Conservation (phyloP, 2,888 invertebrate species). For the Macrophya alboannulata region DNA sequence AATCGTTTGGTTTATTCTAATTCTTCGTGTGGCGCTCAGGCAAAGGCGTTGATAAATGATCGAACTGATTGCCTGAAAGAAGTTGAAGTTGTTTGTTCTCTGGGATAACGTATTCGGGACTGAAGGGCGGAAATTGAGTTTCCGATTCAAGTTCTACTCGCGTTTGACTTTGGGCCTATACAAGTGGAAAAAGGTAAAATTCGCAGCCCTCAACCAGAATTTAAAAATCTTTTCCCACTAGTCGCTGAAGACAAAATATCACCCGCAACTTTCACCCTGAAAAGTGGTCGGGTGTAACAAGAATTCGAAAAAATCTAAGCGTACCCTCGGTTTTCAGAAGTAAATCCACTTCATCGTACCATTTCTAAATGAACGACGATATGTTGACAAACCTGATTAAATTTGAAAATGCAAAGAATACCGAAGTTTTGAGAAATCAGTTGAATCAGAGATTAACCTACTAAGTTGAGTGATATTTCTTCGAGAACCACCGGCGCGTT, state of each 20-base stretch:
- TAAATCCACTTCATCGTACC: not conserved
- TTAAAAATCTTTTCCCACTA: not conserved
- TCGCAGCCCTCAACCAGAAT: slow-evolving; percentile 1
- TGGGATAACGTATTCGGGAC: slow-evolving; percentile 57
- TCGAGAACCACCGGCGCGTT: not conserved
- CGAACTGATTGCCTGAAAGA: slow-evolving; percentile 33
- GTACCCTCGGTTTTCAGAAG: not conserved
- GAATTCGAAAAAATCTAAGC: not conserved
- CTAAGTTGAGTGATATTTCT: slow-evolving; percentile 6
- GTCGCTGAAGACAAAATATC: not conserved
- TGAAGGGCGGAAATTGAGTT: slow-evolving; percentile 63
- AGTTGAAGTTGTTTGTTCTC: slow-evolving; percentile 61
- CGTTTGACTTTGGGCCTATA: slow-evolving; percentile 22
- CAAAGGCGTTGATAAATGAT: slow-evolving; percentile 32
- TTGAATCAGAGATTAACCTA: not conserved
- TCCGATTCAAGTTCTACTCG: slow-evolving; percentile 61
- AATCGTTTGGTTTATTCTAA: not conserved
- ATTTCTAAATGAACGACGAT: not conserved
- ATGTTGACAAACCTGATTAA: not conserved
- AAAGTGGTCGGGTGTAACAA: not conserved
- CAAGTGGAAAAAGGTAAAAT: slow-evolving; percentile 1
- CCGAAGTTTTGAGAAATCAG: slow-evolving; percentile 11
- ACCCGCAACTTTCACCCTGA: not conserved
- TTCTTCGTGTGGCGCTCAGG: not conserved
- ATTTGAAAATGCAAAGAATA: too few relatives aligned